Evolutionary conservation across 1,140 invertebrate genomes (phyloP).

Genomic region (Telenomus remus): DNA sequence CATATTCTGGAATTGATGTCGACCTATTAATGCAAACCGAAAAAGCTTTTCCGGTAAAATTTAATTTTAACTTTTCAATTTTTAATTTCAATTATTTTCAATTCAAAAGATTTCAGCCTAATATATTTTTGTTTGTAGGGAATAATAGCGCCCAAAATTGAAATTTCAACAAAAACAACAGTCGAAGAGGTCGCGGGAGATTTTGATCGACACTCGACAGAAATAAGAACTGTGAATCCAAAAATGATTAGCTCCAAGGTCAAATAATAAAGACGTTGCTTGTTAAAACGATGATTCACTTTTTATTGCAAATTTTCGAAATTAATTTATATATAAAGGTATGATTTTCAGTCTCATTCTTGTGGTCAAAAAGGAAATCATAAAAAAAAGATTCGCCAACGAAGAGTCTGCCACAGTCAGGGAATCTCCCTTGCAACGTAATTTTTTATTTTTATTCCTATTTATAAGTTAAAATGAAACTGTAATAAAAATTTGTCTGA

Average conservation of each 20-base stretch:
- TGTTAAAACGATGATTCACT: neutral
- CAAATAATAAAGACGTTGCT: neutral
- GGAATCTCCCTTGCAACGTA: slow-evolving; percentile 53
- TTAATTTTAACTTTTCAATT: too few species aligned
- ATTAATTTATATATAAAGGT: neutral
- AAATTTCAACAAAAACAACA: slow-evolving; percentile 76
- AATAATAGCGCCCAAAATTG: slow-evolving; percentile 78
- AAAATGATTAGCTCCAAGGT: slow-evolving; percentile 72
- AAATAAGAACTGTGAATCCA: slow-evolving; percentile 65
- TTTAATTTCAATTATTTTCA: neutral
- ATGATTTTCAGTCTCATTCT: slow-evolving; percentile 46
- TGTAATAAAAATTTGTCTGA: too few species aligned
- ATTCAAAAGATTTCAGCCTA: slow-evolving; percentile 10
- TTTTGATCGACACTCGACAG: slow-evolving; percentile 22
- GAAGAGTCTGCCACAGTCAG: slow-evolving; percentile 68
- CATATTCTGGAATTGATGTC: slow-evolving; percentile 76
- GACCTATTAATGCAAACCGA: slow-evolving; percentile 81
- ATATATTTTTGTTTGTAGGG: slow-evolving; percentile 75
- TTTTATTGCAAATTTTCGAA: too few species aligned
- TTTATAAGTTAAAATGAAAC: too few species aligned
- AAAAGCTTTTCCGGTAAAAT: slow-evolving; percentile 80
- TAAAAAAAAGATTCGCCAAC: slow-evolving; percentile 66
- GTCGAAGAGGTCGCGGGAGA: slow-evolving; percentile 74
- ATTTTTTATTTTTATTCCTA: neutral
- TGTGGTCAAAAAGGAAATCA: slow-evolving; percentile 57